Evolutionary conservation across 1,140 invertebrate species (phyloP).

Genomic region (Nasonia giraulti): DNA sequence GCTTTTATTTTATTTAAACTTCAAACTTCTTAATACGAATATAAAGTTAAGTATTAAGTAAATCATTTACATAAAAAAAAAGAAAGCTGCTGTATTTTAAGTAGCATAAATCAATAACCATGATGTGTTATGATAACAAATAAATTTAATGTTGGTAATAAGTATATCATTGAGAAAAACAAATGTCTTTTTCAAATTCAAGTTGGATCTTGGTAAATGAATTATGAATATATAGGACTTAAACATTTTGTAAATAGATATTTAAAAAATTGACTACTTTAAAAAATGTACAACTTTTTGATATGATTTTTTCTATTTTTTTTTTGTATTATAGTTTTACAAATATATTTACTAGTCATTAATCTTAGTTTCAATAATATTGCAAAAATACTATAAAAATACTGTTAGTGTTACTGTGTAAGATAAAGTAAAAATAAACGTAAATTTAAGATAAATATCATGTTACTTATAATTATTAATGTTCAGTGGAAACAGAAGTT

Average conservation of each 20-base stretch:
- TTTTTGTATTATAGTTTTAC: constrained; percentile 7
- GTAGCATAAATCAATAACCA: neutral
- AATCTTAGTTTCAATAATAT: constrained; percentile 4
- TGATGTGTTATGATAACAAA: neutral
- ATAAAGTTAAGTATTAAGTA: neutral
- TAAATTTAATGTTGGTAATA: neutral
- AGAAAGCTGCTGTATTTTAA: neutral
- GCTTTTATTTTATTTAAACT: neutral
- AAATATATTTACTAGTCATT: constrained; percentile 34
- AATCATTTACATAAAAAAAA: constrained; percentile 10
- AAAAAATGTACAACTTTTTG: neutral
- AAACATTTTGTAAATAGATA: constrained; percentile 21
- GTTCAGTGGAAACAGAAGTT: neutral
- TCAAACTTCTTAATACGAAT: neutral
- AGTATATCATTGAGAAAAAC: neutral
- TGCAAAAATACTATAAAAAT: neutral
- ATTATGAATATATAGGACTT: neutral
- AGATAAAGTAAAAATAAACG: constrained; percentile 22
- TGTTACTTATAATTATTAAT: constrained; percentile 8
- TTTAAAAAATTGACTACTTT: constrained; percentile 22
- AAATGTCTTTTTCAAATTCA: neutral
- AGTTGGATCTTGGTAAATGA: neutral
- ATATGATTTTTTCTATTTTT: constrained; percentile 6
- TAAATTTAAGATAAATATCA: constrained; percentile 12
- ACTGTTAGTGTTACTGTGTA: constrained; percentile 11